These are phyloP conservation scores for Tiliacea aurago DNA, from an alignment of 2,888 invertebrate species.

Conservation along the genomic window DNA sequence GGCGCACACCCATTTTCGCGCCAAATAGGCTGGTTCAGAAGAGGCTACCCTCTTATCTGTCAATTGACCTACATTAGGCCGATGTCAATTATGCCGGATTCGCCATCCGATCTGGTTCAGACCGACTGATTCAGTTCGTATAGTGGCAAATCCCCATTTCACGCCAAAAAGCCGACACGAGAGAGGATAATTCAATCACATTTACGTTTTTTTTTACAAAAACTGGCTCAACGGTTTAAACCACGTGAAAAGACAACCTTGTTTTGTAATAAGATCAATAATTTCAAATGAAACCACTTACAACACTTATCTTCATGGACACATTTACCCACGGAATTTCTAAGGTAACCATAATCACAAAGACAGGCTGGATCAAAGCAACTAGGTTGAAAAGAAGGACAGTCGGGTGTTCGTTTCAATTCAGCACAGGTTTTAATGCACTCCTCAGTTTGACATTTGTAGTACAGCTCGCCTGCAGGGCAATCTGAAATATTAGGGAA, in stretches of 20 bases:
- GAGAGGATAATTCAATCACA: neutral
- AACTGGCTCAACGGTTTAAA: neutral
- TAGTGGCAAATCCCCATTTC: no score
- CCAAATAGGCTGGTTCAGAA: no score
- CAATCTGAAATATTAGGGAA: neutral
- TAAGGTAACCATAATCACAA: slow-evolving; percentile 25
- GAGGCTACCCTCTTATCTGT: no score
- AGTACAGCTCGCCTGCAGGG: slow-evolving; percentile 12
- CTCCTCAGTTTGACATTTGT: slow-evolving; percentile 16
- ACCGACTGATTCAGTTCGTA: no score
- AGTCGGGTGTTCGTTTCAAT: neutral
- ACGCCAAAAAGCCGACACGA: no score
- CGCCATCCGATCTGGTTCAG: no score
- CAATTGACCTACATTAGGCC: no score
- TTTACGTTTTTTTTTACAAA: neutral
- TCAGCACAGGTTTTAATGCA: slow-evolving; percentile 20
- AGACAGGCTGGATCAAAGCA: slow-evolving; percentile 23
- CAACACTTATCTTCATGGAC: slow-evolving; percentile 23
- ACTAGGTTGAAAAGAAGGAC: slow-evolving; percentile 7
- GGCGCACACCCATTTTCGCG: no score
- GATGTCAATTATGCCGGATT: no score
- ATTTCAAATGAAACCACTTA: neutral
- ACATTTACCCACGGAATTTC: slow-evolving; percentile 10
- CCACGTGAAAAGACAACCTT: neutral
- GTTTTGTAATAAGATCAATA: neutral